These are phyloP conservation scores for Campylorhamphus procurvoides DNA, from an alignment of 2,113 vertebrate genomes.

Conservation along the genomic window DNA sequence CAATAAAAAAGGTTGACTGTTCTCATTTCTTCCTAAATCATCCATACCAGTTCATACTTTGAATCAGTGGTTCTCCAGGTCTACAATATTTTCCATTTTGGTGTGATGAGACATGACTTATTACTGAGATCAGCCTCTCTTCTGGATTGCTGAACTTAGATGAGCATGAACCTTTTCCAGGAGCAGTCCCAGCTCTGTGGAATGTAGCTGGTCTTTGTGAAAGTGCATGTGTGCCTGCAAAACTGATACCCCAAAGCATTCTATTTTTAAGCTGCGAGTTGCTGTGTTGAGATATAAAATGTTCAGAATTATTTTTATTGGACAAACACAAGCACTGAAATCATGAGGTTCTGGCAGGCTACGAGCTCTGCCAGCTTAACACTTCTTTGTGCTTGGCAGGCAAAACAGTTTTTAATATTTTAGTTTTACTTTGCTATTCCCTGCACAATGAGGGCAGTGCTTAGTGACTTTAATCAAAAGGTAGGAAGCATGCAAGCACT, in stretches of 20 bases:
- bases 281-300: background rate
- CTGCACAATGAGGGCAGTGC: background rate
- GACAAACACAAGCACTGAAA: slow-evolving; percentile 23
- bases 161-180: background rate
- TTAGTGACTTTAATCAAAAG: background rate
- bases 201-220: background rate
- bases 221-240: slow-evolving; percentile 17
- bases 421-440: background rate
- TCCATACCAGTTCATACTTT: background rate
- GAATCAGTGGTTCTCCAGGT: background rate
- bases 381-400: slow-evolving; percentile 3
- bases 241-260: slow-evolving; percentile 5
- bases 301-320: slow-evolving; percentile 39
- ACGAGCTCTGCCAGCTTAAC: background rate
- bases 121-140: background rate
- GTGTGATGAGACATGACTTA: background rate
- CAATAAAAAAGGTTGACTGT: background rate
- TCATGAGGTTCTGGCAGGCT: background rate
- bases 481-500: background rate
- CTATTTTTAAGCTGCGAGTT: slow-evolving; percentile 45
- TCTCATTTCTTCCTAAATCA: background rate
- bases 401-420: slow-evolving; percentile 23
- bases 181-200: background rate
- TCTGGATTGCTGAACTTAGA: background rate
- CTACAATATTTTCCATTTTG: background rate